A percentile compares a stretch with the other conserved stretches of the same genome.
phyloP scores from a whole-genome alignment of 2,797 vertebrate genomes.

The Darevskia mixta region DNA sequence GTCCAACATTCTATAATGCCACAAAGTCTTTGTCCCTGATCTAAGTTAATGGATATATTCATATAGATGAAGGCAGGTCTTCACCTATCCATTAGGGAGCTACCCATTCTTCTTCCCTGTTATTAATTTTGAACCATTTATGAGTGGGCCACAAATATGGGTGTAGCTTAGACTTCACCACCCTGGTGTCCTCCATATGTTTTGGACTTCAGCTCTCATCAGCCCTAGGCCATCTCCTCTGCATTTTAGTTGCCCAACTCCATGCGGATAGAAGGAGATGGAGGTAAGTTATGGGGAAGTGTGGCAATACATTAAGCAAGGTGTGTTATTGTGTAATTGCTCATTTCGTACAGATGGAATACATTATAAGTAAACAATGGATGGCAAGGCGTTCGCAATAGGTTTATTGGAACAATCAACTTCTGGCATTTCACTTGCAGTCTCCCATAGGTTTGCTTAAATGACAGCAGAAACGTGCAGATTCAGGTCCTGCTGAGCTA shows the following conservation, averaged over 20 bases:
- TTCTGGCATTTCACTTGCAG: constrained; percentile 53
- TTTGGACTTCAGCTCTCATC: too few species aligned
- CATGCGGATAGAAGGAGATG: background rate
- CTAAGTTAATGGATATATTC: background rate
- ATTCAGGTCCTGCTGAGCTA: background rate
- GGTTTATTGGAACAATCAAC: background rate
- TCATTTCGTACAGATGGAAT: constrained; percentile 36
- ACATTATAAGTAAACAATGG: background rate
- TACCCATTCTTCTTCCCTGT: too few species aligned
- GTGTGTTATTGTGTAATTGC: background rate
- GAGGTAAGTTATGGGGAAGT: background rate
- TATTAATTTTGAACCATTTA: background rate
- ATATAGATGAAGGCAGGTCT: background rate
- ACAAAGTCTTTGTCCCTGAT: too few species aligned
- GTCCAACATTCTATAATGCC: background rate
- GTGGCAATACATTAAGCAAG: background rate
- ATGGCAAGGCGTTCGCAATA: constrained; percentile 11
- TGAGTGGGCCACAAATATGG: background rate
- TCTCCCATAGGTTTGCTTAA: constrained; percentile 51
- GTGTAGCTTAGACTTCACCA: too few species aligned
- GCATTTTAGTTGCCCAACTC: background rate
- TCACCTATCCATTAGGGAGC: background rate
- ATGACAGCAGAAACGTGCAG: background rate
- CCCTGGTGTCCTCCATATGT: too few species aligned
- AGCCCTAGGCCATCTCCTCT: background rate